Percentiles rank a stretch among this genome's conserved stretches.
phyloP scores from a whole-genome alignment of 2,113 vertebrate species.

The Silurus asotus region DNA sequence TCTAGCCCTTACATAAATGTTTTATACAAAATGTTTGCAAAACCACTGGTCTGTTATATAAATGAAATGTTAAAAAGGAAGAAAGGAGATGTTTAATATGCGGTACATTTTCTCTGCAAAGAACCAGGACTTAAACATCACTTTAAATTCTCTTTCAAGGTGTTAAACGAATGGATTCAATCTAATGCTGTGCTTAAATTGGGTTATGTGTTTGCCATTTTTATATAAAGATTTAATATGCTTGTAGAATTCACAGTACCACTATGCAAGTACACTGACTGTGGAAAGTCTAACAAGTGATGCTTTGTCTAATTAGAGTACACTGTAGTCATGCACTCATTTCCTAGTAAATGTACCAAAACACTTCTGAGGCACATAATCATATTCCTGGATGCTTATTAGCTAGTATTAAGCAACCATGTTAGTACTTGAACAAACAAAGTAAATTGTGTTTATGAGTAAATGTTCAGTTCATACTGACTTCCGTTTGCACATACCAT shows the following conservation, averaged over 20 bases:
- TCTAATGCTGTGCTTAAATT: not conserved
- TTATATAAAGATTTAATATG: not conserved
- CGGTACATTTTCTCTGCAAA: constrained; percentile 3
- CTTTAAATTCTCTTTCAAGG: not conserved
- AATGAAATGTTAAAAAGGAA: not conserved
- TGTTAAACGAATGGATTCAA: not conserved
- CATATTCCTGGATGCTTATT: not conserved
- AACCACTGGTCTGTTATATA: not conserved
- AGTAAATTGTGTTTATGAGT: not conserved
- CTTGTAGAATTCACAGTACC: not conserved
- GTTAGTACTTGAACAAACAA: not conserved
- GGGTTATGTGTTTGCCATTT: not conserved
- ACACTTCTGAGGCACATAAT: too few species aligned
- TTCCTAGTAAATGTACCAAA: not conserved
- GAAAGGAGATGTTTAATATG: constrained; percentile 8
- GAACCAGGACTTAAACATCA: not conserved
- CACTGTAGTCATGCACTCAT: not conserved
- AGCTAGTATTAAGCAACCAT: not conserved
- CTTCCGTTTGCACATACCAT: not conserved
- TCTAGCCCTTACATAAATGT: not conserved
- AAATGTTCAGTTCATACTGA: too few species aligned
- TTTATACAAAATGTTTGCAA: not conserved
- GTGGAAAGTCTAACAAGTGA: not conserved
- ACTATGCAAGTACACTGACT: too few species aligned
- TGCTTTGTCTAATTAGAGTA: not conserved